Percentiles rank a stretch among this genome's conserved stretches.
These are phyloP conservation scores for Solen grandis DNA, from an alignment of 1,140 invertebrate species.

Conservation along the genomic window DNA sequence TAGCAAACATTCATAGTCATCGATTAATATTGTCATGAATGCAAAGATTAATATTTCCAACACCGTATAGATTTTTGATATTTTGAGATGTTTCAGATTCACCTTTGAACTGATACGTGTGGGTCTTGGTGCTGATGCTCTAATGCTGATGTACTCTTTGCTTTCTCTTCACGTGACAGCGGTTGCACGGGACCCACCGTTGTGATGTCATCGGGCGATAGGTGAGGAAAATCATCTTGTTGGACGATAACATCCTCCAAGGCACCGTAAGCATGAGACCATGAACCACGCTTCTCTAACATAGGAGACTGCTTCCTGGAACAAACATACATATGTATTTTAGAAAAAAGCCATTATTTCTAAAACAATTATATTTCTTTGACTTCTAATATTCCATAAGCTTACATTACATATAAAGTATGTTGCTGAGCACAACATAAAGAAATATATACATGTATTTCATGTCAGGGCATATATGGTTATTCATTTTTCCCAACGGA, in stretches of 20 bases:
- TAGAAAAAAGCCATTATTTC: background rate
- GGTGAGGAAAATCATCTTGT: too few relatives aligned
- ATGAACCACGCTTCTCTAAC: constrained; percentile 62
- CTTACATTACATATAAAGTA: background rate
- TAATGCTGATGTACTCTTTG: constrained; percentile 17
- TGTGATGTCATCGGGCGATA: too few relatives aligned
- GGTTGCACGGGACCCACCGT: constrained; percentile 70
- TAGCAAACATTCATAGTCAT: too few relatives aligned
- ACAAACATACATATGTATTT: background rate
- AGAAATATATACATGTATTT: background rate
- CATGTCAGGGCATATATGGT: too few relatives aligned
- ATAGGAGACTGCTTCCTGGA: constrained; percentile 59
- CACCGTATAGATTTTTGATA: too few relatives aligned
- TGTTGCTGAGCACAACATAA: background rate
- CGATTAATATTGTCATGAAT: too few relatives aligned
- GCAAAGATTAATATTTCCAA: too few relatives aligned
- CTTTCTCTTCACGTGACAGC: constrained; percentile 15
- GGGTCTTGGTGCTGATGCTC: constrained; percentile 62
- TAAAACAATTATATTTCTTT: background rate
- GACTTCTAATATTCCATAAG: background rate
- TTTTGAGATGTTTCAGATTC: too few relatives aligned
- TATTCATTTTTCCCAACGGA: too few relatives aligned
- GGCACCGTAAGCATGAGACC: constrained; percentile 53
- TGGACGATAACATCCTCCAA: constrained; percentile 56
- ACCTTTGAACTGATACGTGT: too few relatives aligned